These are phyloP conservation scores for Plebejus melissa DNA, from an alignment of 2,888 invertebrate genomes.

Conservation along the genomic window DNA sequence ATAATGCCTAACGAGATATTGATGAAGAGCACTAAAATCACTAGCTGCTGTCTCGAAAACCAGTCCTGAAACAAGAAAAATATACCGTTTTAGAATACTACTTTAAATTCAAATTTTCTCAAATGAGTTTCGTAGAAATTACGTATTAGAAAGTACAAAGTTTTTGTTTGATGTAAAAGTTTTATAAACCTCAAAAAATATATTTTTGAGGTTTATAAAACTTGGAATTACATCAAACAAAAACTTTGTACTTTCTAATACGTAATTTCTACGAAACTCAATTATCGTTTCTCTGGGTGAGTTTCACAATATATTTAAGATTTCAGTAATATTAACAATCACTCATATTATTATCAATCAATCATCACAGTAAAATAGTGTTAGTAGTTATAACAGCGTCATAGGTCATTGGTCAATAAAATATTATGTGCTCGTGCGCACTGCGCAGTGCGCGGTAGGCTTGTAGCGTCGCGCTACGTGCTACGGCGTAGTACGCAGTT, in stretches of 20 bases:
- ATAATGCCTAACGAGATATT: constrained; percentile 96
- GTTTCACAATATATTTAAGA: not conserved
- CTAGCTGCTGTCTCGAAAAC: constrained; percentile 97
- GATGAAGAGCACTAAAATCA: constrained; percentile 94
- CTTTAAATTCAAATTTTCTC: not conserved
- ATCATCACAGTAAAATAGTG: too few species aligned
- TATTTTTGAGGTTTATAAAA: not conserved
- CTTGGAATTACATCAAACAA: not conserved
- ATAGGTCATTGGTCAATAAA: too few species aligned
- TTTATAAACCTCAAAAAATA: not conserved
- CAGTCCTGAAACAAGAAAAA: constrained; percentile 86
- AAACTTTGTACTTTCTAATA: not conserved
- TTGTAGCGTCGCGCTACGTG: not conserved
- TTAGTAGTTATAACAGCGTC: too few species aligned
- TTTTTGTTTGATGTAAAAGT: not conserved
- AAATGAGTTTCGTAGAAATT: not conserved
- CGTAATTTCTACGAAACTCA: not conserved
- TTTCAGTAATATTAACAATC: not conserved
- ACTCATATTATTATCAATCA: not conserved
- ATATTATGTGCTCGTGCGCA: too few species aligned
- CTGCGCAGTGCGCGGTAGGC: too few species aligned
- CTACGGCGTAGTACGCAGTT: not conserved
- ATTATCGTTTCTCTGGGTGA: not conserved
- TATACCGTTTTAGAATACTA: constrained; percentile 12
- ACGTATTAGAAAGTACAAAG: not conserved